phyloP scores from a whole-genome alignment of 64 coral and sea anemone genomes.

The Actinia equina region DNA sequence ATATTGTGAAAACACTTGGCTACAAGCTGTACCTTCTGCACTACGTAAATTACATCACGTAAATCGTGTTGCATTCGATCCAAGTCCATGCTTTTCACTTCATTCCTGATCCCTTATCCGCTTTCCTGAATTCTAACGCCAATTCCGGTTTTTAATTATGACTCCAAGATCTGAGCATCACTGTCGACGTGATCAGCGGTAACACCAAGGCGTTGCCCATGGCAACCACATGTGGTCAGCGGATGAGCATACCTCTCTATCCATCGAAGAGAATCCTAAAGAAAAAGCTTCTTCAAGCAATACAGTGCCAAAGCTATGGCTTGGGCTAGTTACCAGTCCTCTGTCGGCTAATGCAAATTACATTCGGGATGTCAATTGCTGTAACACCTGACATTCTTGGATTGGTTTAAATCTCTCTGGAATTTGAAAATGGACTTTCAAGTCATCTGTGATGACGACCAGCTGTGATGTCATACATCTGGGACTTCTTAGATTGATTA shows the following conservation, averaged over 20 bases:
- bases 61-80: no score
- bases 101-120: neutral
- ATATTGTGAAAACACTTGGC: neutral
- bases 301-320: conserved; percentile 92
- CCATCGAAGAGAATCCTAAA: conserved; percentile 79
- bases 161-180: conserved; percentile 70
- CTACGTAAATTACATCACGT: neutral
- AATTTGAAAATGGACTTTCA: neutral
- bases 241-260: conserved; percentile 90
- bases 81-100: no score
- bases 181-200: conserved; percentile 87
- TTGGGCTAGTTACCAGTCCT: conserved; percentile 51
- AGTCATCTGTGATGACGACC: conserved; percentile 10
- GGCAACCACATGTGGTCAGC: conserved; percentile 94
- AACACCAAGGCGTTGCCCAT: conserved; percentile 96
- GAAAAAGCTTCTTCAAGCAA: conserved; percentile 81
- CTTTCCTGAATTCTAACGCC: neutral
- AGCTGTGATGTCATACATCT: neutral
- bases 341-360: neutral
- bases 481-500: neutral
- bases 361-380: neutral
- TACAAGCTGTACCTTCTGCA: neutral
- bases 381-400: neutral
- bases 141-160: conserved; percentile 1
- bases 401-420: neutral